Evolutionary conservation across 1,140 invertebrate species (phyloP), one percentile per base, ranked within the genome.

Genomic region (Microplitis mediator): DNA sequence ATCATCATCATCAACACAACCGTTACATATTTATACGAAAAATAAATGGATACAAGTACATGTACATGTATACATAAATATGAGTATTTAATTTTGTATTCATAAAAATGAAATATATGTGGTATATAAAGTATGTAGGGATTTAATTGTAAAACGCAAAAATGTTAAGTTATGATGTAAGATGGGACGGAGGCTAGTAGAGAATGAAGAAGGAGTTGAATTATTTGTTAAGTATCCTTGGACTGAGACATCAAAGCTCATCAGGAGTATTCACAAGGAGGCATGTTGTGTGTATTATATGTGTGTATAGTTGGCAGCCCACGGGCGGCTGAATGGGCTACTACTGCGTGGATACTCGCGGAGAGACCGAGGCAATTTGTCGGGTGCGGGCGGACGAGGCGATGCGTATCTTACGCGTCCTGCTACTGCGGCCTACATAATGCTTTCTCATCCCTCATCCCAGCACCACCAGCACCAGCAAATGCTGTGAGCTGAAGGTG

Each of bases 161-260:
- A 45, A 45, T 11, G 39, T 45, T 6, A 45, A 45, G 39, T 45
- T 45, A 45, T 45, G 39, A 45, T 3, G 39, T 45, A 45, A 45
- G 39, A 11, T 45, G 39, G 6, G 39, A 45, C 11, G 23, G 23
- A 23, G 23, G 39, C 3, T 45, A 45, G 8, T 45, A 45, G 39
- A 45, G 39, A 45, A 45, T 6, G 39, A 45, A 45, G 11, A 34
- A 31, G 32, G 16, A 36, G 9, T 16, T n/a, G 8, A 63, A 8
- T 63, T n/a, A n/a, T 32, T 13, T 32, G 13, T 23, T 31, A 4
- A 64, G 45, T 63, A 6, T 56, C 50, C 60, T 56, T 52, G 80
- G 77, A 85, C 81, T 82, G 79, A 85, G 82, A 84, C 78, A 78
- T 85, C 82, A 84, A 78, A 75, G 77, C 78, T 79, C 79, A 76